These are phyloP conservation scores for Synanceia verrucosa DNA, from an alignment of 2,797 vertebrate species.

Conservation along the genomic window DNA sequence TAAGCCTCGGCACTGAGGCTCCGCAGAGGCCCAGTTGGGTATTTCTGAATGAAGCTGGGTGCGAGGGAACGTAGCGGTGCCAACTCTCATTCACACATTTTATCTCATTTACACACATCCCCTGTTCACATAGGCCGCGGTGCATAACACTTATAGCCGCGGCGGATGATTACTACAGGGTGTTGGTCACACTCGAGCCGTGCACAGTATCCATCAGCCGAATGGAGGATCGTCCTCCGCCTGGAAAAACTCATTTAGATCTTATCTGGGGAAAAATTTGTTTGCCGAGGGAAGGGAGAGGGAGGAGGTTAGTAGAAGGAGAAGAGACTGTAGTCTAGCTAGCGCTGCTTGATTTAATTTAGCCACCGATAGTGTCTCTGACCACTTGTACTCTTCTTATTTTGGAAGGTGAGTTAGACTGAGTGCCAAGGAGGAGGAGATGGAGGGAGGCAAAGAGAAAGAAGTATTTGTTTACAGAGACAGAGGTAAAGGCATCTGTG, in stretches of 20 bases:
- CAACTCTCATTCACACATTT: conserved; percentile 74
- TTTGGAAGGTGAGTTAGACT: conserved; percentile 66
- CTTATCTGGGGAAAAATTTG: conserved; percentile 83
- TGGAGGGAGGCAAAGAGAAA: conserved; percentile 33
- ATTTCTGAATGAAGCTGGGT: conserved; percentile 67
- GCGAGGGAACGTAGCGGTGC: conserved; percentile 51
- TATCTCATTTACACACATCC: conserved; percentile 69
- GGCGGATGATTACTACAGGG: conserved; percentile 73
- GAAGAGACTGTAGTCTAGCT: conserved; percentile 70
- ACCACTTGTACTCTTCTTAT: conserved; percentile 78
- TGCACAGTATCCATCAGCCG: conserved; percentile 77
- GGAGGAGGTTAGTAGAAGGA: conserved; percentile 52
- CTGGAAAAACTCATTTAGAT: conserved; percentile 87
- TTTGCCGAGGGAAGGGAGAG: conserved; percentile 68
- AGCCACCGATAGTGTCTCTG: conserved; percentile 76
- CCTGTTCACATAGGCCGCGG: conserved; percentile 40
- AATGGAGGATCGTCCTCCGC: conserved; percentile 72
- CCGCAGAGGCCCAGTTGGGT: conserved; percentile 66
- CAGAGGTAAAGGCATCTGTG: conserved; percentile 2
- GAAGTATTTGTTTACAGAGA: conserved; percentile 59
- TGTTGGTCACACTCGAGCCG: conserved; percentile 61
- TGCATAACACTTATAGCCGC: conserved; percentile 52
- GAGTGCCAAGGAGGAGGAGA: conserved; percentile 35
- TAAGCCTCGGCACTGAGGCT: conserved; percentile 70
- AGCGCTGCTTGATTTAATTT: conserved; percentile 83